Base-by-base conservation (phyloP, 2,888 invertebrate species). In the Lymantria dispar region DNA sequence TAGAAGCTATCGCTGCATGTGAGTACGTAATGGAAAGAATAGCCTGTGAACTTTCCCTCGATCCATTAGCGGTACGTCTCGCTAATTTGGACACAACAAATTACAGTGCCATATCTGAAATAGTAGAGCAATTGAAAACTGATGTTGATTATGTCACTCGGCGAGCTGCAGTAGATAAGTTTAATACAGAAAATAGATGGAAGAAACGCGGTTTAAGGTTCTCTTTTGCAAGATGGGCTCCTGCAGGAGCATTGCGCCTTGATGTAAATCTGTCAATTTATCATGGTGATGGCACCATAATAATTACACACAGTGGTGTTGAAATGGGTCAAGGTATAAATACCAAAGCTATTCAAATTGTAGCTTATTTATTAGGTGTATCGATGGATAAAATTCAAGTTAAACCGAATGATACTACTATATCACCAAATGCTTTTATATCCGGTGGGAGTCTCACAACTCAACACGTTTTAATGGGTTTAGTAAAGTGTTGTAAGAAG, bases 181-280 rank as follows among this genome's bases (percentile, higher is more conserved):
- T 93, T 62, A 95, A 95, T 70, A 70, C 77, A 8, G 57, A 89
- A 56, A 96, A 96, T 76, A 87, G 94, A 49, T 96, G 95, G 95
- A 94, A 93, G 65, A 96, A 96, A 76, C 91, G 92, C 46, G 96
- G 94, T 0, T 76, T 94, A 0, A 78, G 93, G 33, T 63, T 94
- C 11, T 83, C 93, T 0, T 92, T 94, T 0, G 86, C 94, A 83
- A 91, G 90, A 57, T 96, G 93, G 83, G 83, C 87, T 0, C 76
- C 48, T 13, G 7, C 8, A 0, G 38, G 44, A 7, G 30, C 43
- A 7, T 49, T 46, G 43, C 45, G 55, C 10, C 46, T 56, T 13
- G 60, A 62, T 13, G 54, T 68, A 0, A 72, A 64, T 43, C 1
- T 72, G 0, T 50, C 62, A 8, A 58, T 70, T 1, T 72, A 49